Evolutionary conservation across 2,113 vertebrate species (phyloP).

Genomic region (Eidolon helvum): DNA sequence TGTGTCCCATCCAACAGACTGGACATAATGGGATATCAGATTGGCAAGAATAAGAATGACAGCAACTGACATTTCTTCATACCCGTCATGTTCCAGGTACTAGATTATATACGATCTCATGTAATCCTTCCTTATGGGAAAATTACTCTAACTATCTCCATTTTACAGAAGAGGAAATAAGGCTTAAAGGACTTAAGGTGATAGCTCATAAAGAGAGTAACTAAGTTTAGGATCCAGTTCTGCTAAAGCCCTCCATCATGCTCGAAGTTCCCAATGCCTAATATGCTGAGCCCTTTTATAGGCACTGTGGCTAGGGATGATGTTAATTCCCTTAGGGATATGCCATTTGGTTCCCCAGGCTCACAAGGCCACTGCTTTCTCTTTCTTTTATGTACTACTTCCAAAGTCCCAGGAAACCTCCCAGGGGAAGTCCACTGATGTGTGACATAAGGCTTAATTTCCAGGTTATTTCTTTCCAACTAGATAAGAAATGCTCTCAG

Average conservation of each 20-base stretch:
- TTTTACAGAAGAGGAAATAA: background rate
- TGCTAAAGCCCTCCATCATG: background rate
- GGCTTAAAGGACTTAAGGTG: background rate
- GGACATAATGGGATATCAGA: background rate
- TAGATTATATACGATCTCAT: background rate
- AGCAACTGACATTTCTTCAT: background rate
- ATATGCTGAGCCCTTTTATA: background rate
- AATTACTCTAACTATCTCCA: background rate
- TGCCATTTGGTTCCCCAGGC: background rate
- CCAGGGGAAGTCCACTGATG: background rate
- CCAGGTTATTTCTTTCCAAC: background rate
- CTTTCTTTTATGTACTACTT: background rate
- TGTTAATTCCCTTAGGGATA: background rate
- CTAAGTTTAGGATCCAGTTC: background rate
- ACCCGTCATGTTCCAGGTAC: background rate
- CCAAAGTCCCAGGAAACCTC: background rate
- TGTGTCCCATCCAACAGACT: background rate
- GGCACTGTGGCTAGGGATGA: background rate
- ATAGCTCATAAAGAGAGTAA: background rate
- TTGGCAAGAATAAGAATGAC: slow-evolving; percentile 11
- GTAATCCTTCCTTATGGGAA: background rate
- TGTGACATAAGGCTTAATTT: background rate
- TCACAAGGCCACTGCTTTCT: background rate
- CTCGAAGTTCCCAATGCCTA: background rate
- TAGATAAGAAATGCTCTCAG: background rate